phyloP scores from a whole-genome alignment of 2,888 invertebrate species.

The Papilio protenor region DNA sequence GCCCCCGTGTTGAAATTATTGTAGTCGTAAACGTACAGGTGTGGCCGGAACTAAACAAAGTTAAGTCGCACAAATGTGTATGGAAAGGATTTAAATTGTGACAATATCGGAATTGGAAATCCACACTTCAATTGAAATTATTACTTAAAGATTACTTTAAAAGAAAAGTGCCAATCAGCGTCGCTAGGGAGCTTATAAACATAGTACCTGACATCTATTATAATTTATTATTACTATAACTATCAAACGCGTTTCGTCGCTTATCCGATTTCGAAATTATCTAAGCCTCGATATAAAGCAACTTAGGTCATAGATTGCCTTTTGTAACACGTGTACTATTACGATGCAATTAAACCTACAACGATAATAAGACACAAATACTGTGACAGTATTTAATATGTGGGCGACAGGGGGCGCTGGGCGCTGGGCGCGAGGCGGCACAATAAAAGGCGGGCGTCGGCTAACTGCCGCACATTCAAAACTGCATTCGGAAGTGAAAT shows the following conservation, averaged over 20 bases:
- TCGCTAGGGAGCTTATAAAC: too few relatives aligned
- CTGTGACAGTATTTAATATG: neutral
- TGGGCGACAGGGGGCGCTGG: neutral
- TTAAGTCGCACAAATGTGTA: neutral
- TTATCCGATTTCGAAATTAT: neutral
- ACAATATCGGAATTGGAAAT: neutral
- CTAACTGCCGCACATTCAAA: slow-evolving; percentile 48
- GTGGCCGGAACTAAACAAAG: neutral
- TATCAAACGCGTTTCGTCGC: too few relatives aligned
- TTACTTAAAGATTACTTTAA: neutral
- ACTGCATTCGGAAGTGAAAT: slow-evolving; percentile 77
- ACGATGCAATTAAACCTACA: neutral
- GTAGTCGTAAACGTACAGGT: slow-evolving; percentile 11
- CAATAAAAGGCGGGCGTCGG: slow-evolving; percentile 46
- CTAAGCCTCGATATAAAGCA: neutral
- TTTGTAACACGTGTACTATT: neutral
- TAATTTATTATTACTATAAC: too few relatives aligned
- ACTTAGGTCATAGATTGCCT: neutral
- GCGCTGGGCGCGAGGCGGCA: slow-evolving; percentile 41
- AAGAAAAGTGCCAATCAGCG: too few relatives aligned
- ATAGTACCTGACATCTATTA: too few relatives aligned
- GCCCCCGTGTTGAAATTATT: slow-evolving; percentile 48
- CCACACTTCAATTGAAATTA: neutral
- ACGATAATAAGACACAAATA: neutral
- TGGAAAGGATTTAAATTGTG: neutral